Evolutionary conservation across 2,797 vertebrate genomes (phyloP), one percentile per base, ranked within the genome.

Genomic region (Selene dorsalis): DNA sequence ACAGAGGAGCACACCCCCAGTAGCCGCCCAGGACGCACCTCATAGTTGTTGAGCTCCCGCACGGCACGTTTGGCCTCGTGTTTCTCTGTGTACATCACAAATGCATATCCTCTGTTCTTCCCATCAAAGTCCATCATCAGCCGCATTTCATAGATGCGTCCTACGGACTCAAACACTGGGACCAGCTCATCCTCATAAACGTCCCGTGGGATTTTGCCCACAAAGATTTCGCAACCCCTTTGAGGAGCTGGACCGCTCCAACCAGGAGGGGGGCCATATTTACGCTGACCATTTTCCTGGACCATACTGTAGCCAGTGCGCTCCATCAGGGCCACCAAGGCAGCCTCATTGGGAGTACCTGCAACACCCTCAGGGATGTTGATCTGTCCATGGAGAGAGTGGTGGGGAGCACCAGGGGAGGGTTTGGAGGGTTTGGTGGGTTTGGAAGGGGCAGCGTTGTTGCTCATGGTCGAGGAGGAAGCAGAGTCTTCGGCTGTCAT

Each of bases 91-190:
- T 97, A 99, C 96, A 97, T 99, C 62, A 99, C 98, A 1, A 99
- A 99, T 39, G 98, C 98, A 0, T 99, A 99, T 58, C 98, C 98
- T 0, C 98, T 95, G 91, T 99, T 99, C 93, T 99, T 99, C 56
- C 98, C 98, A 0, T 99, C 98, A 13, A 99, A 99, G 93, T 99
- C 98, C 98, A 99, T 99, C 98, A 99, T 99, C 71, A 99, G 92
- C 24, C 98, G 97, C 97, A 99, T 97, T 94, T 99, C 98, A 0
- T 99, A 99, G 93, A 99, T 99, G 75, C 96, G 96, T 9, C 98
- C 98, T 0, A 97, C 96, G 0, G 95, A 88, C 93, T 99, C 98
- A 1, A 99, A 99, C 75, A 98, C 97, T 0, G 98, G 98, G 53
- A 99, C 98, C 2, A 99, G 93, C 92, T 99, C 98, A 4, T 99